Percentiles rank a stretch among this genome's conserved stretches.
phyloP scores from a whole-genome alignment of 2,113 vertebrate genomes.

The Nestor notabilis region DNA sequence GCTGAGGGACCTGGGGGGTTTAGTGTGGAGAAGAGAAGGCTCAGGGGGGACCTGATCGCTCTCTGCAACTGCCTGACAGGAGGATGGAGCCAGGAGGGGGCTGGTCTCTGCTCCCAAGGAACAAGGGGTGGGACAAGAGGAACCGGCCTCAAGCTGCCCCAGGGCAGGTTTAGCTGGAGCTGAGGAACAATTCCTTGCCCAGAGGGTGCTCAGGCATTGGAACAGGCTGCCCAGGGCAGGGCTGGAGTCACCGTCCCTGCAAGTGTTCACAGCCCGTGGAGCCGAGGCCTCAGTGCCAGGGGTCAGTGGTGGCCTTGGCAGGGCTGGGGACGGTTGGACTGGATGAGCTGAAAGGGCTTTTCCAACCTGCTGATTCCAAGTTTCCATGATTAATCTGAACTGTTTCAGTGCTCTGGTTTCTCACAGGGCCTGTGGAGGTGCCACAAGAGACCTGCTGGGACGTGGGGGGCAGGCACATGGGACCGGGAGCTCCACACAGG shows the following conservation, averaged over 20 bases:
- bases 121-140: too few species aligned
- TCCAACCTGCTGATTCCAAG: rapidly evolving
- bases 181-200: too few species aligned
- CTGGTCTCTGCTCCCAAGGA: too few species aligned
- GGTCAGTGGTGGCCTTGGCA: neutral
- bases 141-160: too few species aligned
- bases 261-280: neutral
- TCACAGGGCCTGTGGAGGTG: too few species aligned
- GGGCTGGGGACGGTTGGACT: neutral
- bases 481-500: rapidly evolving
- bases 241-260: neutral
- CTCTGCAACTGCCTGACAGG: too few species aligned
- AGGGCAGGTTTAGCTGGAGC: too few species aligned
- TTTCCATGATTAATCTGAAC: neutral
- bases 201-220: neutral
- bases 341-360: neutral
- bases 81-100: too few species aligned
- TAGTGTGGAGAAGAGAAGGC: too few species aligned
- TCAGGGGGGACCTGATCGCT: too few species aligned
- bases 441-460: neutral
- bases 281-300: neutral
- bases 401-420: neutral
- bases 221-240: neutral
- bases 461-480: rapidly evolving
- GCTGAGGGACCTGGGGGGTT: too few species aligned